Evolutionary conservation across 2,888 invertebrate genomes (phyloP).

Genomic region (Hemaris fuciformis): DNA sequence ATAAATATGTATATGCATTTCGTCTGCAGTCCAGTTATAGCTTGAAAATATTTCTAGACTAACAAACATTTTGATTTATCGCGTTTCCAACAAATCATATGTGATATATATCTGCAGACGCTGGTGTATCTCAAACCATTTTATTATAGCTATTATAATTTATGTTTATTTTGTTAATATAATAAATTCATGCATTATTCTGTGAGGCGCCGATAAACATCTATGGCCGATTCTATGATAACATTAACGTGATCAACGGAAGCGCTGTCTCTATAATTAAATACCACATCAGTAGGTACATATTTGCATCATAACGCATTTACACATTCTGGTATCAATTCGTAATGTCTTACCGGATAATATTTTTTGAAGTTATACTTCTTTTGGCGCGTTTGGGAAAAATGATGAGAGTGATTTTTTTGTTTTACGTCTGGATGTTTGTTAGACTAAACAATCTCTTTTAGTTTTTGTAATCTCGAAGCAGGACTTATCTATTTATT

Average conservation of each 20-base stretch:
- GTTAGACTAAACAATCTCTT: too few relatives aligned
- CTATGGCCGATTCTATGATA: not conserved
- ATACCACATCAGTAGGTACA: not conserved
- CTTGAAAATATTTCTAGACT: too few relatives aligned
- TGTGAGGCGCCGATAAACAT: not conserved
- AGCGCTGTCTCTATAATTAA: not conserved
- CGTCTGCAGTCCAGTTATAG: too few relatives aligned
- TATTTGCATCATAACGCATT: constrained; percentile 1
- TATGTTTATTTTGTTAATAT: not conserved
- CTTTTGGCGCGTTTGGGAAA: too few relatives aligned
- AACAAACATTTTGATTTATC: not conserved
- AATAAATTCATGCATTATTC: not conserved
- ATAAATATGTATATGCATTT: too few relatives aligned
- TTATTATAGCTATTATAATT: not conserved
- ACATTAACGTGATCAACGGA: not conserved
- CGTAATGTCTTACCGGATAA: not conserved
- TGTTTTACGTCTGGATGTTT: not conserved
- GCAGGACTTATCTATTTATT: too few relatives aligned
- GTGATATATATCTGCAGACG: not conserved
- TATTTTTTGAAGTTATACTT: too few relatives aligned
- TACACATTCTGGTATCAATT: not conserved
- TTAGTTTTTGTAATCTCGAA: too few relatives aligned
- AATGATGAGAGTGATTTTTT: too few relatives aligned
- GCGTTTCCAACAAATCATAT: not conserved
- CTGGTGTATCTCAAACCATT: not conserved